Evolutionary conservation across 2,888 invertebrate species (phyloP).

Genomic region (Cheilosia soror): DNA sequence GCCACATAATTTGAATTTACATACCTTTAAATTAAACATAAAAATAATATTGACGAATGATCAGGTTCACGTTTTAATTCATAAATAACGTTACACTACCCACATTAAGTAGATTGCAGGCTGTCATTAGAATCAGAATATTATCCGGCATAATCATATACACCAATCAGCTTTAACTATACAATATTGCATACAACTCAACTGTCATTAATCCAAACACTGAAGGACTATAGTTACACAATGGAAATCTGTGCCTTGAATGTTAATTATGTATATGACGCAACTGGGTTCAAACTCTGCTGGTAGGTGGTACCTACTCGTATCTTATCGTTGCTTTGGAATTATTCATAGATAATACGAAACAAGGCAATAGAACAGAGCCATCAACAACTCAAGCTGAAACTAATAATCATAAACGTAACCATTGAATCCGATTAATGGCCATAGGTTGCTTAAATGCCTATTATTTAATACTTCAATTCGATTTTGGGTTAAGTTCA

Average conservation of each 20-base stretch:
- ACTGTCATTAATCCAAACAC: slow-evolving; percentile 12
- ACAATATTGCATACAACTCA: not conserved
- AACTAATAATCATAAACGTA: not conserved
- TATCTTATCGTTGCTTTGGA: not conserved
- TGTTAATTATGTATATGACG: slow-evolving; percentile 6
- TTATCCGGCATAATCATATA: slow-evolving; percentile 4
- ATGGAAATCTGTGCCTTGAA: slow-evolving; percentile 10
- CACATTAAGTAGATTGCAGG: slow-evolving; percentile 5
- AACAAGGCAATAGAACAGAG: not conserved
- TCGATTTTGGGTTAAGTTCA: too few relatives aligned
- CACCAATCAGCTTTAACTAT: slow-evolving; percentile 12
- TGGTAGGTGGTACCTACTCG: not conserved
- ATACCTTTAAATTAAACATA: too few relatives aligned
- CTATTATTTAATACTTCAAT: not conserved
- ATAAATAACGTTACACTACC: not conserved
- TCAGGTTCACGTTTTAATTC: not conserved
- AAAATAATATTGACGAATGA: not conserved
- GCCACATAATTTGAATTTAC: too few relatives aligned
- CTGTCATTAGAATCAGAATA: slow-evolving; percentile 11
- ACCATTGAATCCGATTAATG: not conserved
- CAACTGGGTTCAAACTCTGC: not conserved
- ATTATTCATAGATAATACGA: not conserved
- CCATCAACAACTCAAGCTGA: not conserved
- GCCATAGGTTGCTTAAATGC: not conserved
- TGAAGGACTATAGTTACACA: not conserved